Conservation (phyloP, 2,797 vertebrate genomes). For the Gymnothorax reevesii region DNA sequence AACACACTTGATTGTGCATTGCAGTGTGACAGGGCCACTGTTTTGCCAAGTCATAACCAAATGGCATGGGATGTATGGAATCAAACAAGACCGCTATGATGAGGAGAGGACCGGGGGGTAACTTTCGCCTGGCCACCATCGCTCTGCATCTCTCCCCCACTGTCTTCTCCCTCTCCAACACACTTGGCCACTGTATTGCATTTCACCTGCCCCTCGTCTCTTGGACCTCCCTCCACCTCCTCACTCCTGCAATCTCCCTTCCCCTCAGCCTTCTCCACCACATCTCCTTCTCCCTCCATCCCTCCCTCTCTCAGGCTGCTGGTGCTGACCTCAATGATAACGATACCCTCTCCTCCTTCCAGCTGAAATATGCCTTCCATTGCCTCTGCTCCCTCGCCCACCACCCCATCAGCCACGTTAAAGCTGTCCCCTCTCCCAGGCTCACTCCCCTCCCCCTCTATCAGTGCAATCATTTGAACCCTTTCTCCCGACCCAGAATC, state of each 20-base stretch:
- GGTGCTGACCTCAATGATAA: conserved; percentile 80
- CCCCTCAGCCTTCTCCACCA: conserved; percentile 57
- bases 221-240: conserved; percentile 51
- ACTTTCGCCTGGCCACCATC: background rate
- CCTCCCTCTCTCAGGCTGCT: conserved; percentile 70
- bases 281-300: conserved; percentile 55
- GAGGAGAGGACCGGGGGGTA: conserved; percentile 4
- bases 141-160: conserved; percentile 2
- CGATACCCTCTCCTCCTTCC: conserved; percentile 75
- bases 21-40: conserved; percentile 14
- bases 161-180: background rate
- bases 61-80: conserved; percentile 6
- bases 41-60: conserved; percentile 18
- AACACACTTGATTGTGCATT: background rate
- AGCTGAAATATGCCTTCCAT: conserved; percentile 76
- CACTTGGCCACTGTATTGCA: background rate
- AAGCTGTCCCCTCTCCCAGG: conserved; percentile 56
- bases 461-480: conserved; percentile 78
- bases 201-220: background rate
- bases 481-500: conserved; percentile 54
- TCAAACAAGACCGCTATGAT: conserved; percentile 3
- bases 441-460: conserved; percentile 64
- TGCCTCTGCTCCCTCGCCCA: conserved; percentile 49
- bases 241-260: conserved; percentile 51
- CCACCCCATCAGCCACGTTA: conserved; percentile 40